Evolutionary conservation across 2,113 vertebrate genomes (phyloP).

Genomic region (Ellobius talpinus): DNA sequence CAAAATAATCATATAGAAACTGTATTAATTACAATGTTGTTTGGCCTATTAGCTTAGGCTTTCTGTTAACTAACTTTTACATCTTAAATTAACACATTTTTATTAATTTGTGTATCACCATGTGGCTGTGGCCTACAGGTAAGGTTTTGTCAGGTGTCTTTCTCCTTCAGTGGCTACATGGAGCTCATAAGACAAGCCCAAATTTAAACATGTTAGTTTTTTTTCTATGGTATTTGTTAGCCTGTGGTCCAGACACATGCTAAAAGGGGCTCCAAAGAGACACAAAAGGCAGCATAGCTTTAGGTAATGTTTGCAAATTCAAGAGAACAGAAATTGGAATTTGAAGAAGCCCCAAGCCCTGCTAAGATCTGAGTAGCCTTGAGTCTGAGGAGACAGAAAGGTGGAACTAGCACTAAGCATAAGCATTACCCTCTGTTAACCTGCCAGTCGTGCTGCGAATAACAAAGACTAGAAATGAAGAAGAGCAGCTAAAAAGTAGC

Average conservation of each 20-base stretch:
- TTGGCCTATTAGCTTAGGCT: too few species aligned
- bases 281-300: background rate
- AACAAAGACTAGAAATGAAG: background rate
- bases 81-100: too few species aligned
- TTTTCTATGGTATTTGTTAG: background rate
- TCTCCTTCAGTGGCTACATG: too few species aligned
- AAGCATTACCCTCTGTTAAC: background rate
- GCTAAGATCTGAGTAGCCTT: background rate
- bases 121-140: too few species aligned
- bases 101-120: too few species aligned
- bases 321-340: background rate
- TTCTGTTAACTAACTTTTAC: too few species aligned
- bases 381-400: background rate
- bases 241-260: background rate
- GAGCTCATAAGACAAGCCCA: background rate
- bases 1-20: too few species aligned
- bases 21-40: too few species aligned
- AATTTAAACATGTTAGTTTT: background rate
- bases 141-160: too few species aligned
- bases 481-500: background rate
- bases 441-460: background rate
- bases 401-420: background rate
- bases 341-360: background rate
- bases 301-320: background rate
- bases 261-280: background rate